phyloP scores from a whole-genome alignment of 2,888 invertebrate species.

The Luperina nickerlii region DNA sequence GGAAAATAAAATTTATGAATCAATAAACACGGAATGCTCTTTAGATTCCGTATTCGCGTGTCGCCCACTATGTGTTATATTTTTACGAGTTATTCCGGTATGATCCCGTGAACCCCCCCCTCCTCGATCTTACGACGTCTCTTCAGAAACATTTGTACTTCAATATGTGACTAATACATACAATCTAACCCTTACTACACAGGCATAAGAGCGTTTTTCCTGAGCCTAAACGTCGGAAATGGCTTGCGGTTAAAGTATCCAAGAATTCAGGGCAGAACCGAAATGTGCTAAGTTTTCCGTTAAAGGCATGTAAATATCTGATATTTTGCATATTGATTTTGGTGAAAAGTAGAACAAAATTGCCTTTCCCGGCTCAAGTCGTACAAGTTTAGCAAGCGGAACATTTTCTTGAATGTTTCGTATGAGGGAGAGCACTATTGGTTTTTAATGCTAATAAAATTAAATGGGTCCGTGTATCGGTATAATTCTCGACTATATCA shows the following conservation, averaged over 20 bases:
- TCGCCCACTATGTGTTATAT: conserved; percentile 60
- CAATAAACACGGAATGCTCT: conserved; percentile 65
- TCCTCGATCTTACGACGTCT: conserved; percentile 33
- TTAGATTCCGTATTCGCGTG: conserved; percentile 61
- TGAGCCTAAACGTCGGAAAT: conserved; percentile 4
- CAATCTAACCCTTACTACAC: conserved; percentile 32
- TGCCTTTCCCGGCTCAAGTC: conserved; percentile 28
- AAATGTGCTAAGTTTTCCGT: conserved; percentile 65
- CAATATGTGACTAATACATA: conserved; percentile 37
- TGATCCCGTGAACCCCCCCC: too few species aligned
- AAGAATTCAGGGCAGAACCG: conserved; percentile 57
- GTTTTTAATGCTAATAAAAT: conserved; percentile 53
- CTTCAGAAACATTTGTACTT: conserved; percentile 61
- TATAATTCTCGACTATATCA: conserved; percentile 22
- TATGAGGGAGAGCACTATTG: conserved; percentile 34
- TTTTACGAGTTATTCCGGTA: conserved; percentile 41
- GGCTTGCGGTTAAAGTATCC: conserved; percentile 46
- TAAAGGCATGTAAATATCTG: conserved; percentile 60
- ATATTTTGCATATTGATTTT: conserved; percentile 65
- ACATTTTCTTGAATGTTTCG: conserved; percentile 44
- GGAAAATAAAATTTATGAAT: conserved; percentile 68
- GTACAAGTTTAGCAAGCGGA: conserved; percentile 31
- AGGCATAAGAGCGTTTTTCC: conserved; percentile 32
- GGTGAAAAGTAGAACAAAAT: conserved; percentile 48
- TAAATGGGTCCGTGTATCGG: conserved; percentile 29